Percentiles rank a stretch among this genome's conserved stretches.
phyloP scores from a whole-genome alignment of 2,797 vertebrate species.

The Nothura maculosa region DNA sequence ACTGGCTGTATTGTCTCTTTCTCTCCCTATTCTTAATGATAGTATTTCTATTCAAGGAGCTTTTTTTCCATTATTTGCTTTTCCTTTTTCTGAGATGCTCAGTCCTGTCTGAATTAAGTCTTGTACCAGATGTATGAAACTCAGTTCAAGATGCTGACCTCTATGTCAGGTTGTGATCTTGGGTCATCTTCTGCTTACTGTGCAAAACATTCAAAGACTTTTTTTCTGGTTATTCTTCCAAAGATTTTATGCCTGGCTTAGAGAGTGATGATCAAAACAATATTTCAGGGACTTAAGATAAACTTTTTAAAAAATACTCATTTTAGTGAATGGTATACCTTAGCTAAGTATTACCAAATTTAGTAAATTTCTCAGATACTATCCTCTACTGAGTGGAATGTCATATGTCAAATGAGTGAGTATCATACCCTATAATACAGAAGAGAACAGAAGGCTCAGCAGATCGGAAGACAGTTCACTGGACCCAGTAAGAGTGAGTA shows the following conservation, averaged over 20 bases:
- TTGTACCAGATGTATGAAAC: background rate
- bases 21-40: background rate
- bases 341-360: background rate
- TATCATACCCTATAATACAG: background rate
- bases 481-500: background rate
- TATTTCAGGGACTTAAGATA: background rate
- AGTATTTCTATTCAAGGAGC: background rate
- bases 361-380: background rate
- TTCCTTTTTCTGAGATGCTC: background rate
- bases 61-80: background rate
- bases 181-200: background rate
- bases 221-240: background rate
- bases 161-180: background rate
- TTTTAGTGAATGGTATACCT: background rate
- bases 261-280: background rate
- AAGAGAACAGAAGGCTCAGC: background rate
- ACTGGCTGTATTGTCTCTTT: background rate
- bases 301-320: background rate
- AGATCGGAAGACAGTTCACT: background rate
- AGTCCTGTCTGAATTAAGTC: background rate
- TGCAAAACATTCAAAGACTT: background rate
- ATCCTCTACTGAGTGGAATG: background rate
- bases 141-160: background rate
- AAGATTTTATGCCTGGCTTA: background rate
- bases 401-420: background rate